Evolutionary conservation across 1,140 invertebrate genomes (phyloP), one percentile per base, ranked within the genome.

Genomic region (Ceratina japonica): DNA sequence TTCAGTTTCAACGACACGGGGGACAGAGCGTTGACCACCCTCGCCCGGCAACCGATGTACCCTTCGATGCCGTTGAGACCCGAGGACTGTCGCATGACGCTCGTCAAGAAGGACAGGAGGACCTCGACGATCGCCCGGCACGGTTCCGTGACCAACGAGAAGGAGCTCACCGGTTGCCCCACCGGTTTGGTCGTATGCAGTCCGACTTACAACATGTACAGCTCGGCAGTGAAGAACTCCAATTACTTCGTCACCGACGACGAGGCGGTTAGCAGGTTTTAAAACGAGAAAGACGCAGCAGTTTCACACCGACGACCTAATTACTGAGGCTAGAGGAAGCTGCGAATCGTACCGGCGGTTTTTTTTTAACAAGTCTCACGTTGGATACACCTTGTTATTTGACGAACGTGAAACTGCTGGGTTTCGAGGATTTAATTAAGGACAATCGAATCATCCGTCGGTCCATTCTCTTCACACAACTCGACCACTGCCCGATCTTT

Each of bases 1-100:
- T n/a, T n/a, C n/a, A n/a, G n/a, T 74, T 93, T 93, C 70, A 93
- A 93, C 74, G 92, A 93, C 62, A 92, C 92, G 18, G 91, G 91
- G 24, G 91, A 93, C 79, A 83, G 91, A 66, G 79, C 90, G 0
- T 59, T 93, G n/a, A 93, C 92, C 7, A 92, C 92, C 27, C 69
- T 93, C 8, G 91, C 91, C 54, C 87, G 91, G 59, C 92, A 93
- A 54, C 91, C 91, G 52, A 89, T 87, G 22, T 93, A 93, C 73
- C 92, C 92, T 13, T 92, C 91, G 31, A 93, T 93, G 92, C 92
- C 92, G 0, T 61, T 92, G 16, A 86, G 92, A 24, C 65, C 91
- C 0, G 92, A 92, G 20, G 92, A 92, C 15, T 91, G 90, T 61
- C 90, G 90, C 5, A 87, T 92, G 89, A 92, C 89, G 4, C 56